Base-by-base conservation (phyloP, 2,888 invertebrate species). In the Agrotis ipsilon region DNA sequence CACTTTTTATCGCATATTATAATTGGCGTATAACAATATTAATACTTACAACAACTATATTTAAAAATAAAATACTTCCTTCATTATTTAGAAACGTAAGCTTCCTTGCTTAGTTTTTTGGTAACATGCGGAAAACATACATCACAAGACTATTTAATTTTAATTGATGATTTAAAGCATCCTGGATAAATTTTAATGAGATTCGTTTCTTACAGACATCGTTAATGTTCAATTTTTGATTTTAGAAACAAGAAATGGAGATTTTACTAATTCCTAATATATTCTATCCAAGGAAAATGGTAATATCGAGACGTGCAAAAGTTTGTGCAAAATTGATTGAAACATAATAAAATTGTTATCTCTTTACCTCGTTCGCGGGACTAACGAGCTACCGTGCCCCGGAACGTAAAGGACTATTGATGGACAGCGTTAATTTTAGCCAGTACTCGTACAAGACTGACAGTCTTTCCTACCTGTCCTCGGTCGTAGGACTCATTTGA, bases 311-410 rank as follows among this genome's bases (percentile, higher is more conserved):
- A 32, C 32, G 32, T 32, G 32, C 32, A 32, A 7, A 32, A 32
- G 6, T 32, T 32, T 9, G 9, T 7, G 32, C 7, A 27, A 39
- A 39, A 39, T 39, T 1, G 11, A 39, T 39, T 39, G 39, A 39
- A 1, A 11, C 39, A 39, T 39, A 9, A 39, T 19, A n/a, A 18
- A 49, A 72, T 9, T 3, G 16, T n/a, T 14, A 32, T 72, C 7
- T 55, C 16, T 91, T 95, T 93, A 98, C 98, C 93, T 97, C 97
- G n/a, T n/a, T n/a, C n/a, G n/a, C n/a, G n/a, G n/a, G n/a, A n/a
- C n/a, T n/a, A n/a, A n/a, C n/a, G n/a, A n/a, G n/a, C n/a, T n/a
- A n/a, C n/a, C n/a, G n/a, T n/a, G n/a, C n/a, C n/a, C n/a, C n/a
- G n/a, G n/a, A n/a, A n/a, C n/a, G n/a, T n/a, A n/a, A n/a, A n/a